Conservation (phyloP, 2,797 vertebrate genomes). For the Emydoidea blandingii region DNA sequence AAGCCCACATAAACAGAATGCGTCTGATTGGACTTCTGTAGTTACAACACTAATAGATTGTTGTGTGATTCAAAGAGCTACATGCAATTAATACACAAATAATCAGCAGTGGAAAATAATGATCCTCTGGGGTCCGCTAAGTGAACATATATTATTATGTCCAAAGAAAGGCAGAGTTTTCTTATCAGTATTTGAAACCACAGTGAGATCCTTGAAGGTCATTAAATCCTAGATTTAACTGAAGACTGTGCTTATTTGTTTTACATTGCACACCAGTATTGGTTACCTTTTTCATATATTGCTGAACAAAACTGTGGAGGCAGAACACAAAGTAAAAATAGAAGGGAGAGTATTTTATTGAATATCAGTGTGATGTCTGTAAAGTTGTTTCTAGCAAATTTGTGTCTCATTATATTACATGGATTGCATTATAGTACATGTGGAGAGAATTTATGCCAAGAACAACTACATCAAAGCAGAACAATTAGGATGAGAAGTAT, state of each 20-base stretch:
- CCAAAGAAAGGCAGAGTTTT: not conserved
- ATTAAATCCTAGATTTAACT: constrained; percentile 7
- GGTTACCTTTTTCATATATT: not conserved
- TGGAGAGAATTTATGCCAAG: constrained; percentile 41
- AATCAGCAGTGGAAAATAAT: constrained; percentile 18
- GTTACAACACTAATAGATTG: constrained; percentile 3
- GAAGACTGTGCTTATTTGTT: not conserved
- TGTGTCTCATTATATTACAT: not conserved
- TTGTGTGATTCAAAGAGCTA: constrained; percentile 25
- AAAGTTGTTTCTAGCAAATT: not conserved
- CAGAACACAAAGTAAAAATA: not conserved
- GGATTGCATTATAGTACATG: not conserved
- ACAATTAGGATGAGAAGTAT: not conserved
- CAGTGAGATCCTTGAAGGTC: not conserved
- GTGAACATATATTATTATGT: not conserved
- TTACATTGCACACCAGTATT: not conserved
- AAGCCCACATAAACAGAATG: not conserved
- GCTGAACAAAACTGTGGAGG: not conserved
- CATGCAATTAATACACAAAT: not conserved
- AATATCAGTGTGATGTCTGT: not conserved
- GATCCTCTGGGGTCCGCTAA: not conserved
- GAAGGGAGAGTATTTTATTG: constrained; percentile 24
- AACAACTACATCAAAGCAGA: constrained; percentile 2
- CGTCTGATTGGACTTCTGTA: not conserved
- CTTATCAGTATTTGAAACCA: not conserved